These are phyloP conservation scores for Bujurquina vittata DNA, from an alignment of 2,113 vertebrate genomes.

Conservation along the genomic window DNA sequence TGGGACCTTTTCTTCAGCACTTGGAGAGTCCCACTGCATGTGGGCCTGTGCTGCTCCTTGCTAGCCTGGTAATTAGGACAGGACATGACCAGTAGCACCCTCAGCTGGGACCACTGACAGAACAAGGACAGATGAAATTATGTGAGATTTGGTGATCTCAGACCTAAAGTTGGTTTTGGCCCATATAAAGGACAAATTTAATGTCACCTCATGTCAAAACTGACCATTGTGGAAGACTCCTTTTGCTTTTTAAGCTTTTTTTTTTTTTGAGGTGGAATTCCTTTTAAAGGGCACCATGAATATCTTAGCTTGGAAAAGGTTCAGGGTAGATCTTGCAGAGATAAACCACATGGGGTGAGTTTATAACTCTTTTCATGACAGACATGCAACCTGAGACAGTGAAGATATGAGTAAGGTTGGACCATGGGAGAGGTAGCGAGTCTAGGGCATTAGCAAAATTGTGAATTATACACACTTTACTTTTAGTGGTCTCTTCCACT, in stretches of 20 bases:
- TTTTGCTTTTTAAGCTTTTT: background rate
- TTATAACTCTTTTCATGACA: background rate
- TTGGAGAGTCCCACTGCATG: slow-evolving; percentile 52
- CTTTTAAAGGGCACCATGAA: slow-evolving; percentile 36
- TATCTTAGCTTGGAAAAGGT: background rate
- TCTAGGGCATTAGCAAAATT: background rate
- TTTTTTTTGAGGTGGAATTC: background rate
- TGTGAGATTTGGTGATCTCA: slow-evolving; percentile 35
- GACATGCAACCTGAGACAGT: background rate
- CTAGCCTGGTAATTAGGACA: slow-evolving; percentile 70
- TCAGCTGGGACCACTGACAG: slow-evolving; percentile 71
- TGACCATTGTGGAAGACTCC: slow-evolving; percentile 24
- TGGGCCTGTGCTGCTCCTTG: slow-evolving; percentile 58
- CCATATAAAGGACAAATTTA: slow-evolving; percentile 63
- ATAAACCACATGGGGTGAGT: background rate
- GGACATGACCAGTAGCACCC: slow-evolving; percentile 64
- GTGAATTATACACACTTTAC: background rate
- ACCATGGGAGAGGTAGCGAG: background rate
- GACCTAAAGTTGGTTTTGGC: slow-evolving; percentile 53
- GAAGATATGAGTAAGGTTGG: background rate
- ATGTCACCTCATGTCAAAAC: slow-evolving; percentile 50
- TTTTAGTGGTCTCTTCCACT: background rate
- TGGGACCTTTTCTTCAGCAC: slow-evolving; percentile 31
- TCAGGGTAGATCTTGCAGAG: background rate
- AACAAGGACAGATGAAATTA: slow-evolving; percentile 73